phyloP scores from a whole-genome alignment of 1,140 invertebrate genomes.

The Sweltsa coloradensis region DNA sequence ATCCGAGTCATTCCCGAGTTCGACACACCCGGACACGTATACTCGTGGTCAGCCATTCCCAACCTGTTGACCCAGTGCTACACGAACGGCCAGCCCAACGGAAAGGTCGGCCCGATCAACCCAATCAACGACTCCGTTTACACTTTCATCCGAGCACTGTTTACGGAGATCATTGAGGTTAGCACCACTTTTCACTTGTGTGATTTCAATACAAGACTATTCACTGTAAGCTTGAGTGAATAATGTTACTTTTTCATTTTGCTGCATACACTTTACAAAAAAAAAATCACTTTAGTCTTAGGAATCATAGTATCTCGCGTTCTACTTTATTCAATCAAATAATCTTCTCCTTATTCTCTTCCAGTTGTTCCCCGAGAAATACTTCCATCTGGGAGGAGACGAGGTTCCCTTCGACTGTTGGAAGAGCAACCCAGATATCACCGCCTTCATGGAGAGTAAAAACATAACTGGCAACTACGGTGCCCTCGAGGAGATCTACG shows the following conservation, averaged over 20 bases:
- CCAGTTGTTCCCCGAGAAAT: constrained; percentile 57
- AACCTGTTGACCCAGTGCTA: constrained; percentile 60
- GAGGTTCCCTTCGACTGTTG: constrained; percentile 83
- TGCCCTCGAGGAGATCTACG: constrained; percentile 54
- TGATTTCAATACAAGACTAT: no score
- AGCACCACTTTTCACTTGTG: no score
- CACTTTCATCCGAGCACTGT: constrained; percentile 49
- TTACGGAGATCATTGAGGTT: constrained; percentile 50
- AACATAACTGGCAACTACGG: constrained; percentile 42
- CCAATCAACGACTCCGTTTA: constrained; percentile 51
- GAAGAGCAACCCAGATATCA: constrained; percentile 71
- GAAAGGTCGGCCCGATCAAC: constrained; percentile 64
- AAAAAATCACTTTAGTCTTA: no score
- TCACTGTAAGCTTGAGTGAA: no score
- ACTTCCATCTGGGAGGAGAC: constrained; percentile 81
- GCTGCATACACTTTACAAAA: no score
- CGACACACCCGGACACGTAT: constrained; percentile 90
- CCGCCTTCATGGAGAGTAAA: constrained; percentile 49
- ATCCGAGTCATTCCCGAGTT: constrained; percentile 85
- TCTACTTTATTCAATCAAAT: no score
- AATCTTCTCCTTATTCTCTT: no score
- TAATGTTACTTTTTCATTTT: no score
- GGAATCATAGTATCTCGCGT: no score
- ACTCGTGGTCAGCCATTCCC: constrained; percentile 29
- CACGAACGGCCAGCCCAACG: constrained; percentile 31